Evolutionary conservation across 2,888 invertebrate species (phyloP).

Genomic region (Hyles lineata): DNA sequence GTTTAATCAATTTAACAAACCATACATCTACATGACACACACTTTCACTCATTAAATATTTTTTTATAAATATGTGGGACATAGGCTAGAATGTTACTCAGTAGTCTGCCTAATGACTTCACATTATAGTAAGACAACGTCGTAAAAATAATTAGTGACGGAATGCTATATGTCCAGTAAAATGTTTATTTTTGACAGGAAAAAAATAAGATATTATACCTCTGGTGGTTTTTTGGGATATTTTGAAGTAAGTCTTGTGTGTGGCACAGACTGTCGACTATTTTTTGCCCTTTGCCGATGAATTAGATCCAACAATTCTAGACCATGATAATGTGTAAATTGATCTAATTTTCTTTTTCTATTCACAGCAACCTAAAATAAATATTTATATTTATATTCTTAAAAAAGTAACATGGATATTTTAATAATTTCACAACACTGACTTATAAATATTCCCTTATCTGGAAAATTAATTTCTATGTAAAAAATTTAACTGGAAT

Average conservation of each 20-base stretch:
- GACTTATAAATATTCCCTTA: background rate
- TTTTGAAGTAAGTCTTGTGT: constrained; percentile 77
- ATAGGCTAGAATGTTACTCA: too few relatives aligned
- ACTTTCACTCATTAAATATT: too few relatives aligned
- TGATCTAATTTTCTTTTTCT: constrained; percentile 95
- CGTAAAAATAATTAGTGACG: too few relatives aligned
- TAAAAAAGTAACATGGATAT: too few relatives aligned
- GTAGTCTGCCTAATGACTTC: too few relatives aligned
- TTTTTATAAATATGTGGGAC: too few relatives aligned
- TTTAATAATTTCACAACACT: background rate
- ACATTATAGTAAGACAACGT: too few relatives aligned
- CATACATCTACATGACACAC: too few relatives aligned
- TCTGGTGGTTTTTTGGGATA: constrained; percentile 84
- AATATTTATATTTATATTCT: constrained; percentile 1
- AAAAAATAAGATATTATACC: constrained; percentile 49
- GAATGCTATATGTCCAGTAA: too few relatives aligned
- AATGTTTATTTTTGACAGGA: background rate
- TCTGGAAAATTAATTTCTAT: background rate
- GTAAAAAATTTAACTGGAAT: background rate
- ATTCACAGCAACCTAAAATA: constrained; percentile 88
- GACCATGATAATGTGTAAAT: constrained; percentile 91
- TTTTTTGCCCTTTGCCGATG: constrained; percentile 82
- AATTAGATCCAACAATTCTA: constrained; percentile 90
- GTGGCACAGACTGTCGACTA: constrained; percentile 76
- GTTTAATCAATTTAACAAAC: background rate